These are phyloP conservation scores for Chloroclystis v-ata DNA, from an alignment of 2,888 invertebrate genomes.

Conservation along the genomic window DNA sequence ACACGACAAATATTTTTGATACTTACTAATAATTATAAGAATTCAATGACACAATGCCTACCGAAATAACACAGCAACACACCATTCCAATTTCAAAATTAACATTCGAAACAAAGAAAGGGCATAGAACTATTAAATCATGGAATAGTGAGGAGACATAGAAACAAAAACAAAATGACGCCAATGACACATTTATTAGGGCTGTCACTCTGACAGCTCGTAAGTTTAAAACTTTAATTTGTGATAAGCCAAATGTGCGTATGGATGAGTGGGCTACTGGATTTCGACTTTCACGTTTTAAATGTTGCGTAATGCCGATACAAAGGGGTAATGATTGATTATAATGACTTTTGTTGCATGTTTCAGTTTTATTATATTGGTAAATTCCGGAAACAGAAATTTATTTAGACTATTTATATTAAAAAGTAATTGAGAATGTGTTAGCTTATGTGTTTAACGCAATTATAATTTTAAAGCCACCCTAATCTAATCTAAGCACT, in stretches of 20 bases:
- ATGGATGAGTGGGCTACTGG: constrained; percentile 59
- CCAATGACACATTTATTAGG: constrained; percentile 72
- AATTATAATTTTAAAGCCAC: too few species aligned
- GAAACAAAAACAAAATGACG: constrained; percentile 54
- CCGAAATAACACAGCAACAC: not conserved
- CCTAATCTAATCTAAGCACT: too few species aligned
- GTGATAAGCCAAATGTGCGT: constrained; percentile 69
- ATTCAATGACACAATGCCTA: not conserved
- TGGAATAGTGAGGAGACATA: constrained; percentile 66
- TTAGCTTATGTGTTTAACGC: too few species aligned
- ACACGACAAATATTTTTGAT: too few species aligned
- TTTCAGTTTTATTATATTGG: not conserved
- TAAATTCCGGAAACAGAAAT: too few species aligned
- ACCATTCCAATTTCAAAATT: constrained; percentile 8
- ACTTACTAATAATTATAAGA: too few species aligned
- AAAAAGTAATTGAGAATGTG: too few species aligned
- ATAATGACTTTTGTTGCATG: not conserved
- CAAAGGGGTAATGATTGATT: constrained; percentile 15
- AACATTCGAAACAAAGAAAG: constrained; percentile 72
- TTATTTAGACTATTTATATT: too few species aligned
- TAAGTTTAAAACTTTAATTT: constrained; percentile 68
- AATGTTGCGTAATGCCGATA: constrained; percentile 20
- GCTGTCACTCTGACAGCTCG: constrained; percentile 70
- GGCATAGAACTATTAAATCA: constrained; percentile 73
- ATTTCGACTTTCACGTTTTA: constrained; percentile 62